Percentiles rank a stretch among this genome's conserved stretches.
These are phyloP conservation scores for Myotis planiceps DNA, from an alignment of 2,797 vertebrate species.

Conservation along the genomic window DNA sequence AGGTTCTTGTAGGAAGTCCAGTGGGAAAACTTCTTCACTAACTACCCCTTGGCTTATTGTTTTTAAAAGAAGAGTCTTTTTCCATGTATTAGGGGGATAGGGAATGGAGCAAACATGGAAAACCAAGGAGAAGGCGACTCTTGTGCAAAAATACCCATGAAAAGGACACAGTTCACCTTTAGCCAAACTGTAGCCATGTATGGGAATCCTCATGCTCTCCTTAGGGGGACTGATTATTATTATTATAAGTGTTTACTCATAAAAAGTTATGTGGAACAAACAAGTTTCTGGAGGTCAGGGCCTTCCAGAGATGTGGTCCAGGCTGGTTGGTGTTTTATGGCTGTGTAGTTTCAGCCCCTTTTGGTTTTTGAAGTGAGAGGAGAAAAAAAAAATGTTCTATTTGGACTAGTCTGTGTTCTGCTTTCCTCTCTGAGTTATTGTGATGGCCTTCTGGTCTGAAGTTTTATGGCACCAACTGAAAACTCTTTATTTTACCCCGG, in stretches of 20 bases:
- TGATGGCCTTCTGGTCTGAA: conserved; percentile 21
- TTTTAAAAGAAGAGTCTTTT: neutral
- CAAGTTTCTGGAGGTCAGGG: neutral
- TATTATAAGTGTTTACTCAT: neutral
- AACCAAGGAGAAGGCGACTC: neutral
- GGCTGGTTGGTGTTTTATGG: neutral
- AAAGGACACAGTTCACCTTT: neutral
- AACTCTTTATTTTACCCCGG: conserved; percentile 48
- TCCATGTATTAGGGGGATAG: neutral
- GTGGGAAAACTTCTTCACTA: neutral
- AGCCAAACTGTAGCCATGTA: neutral
- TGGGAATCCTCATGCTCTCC: neutral
- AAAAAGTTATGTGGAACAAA: neutral
- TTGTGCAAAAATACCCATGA: neutral
- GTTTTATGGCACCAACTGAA: conserved; percentile 61
- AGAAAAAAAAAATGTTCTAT: neutral
- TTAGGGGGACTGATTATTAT: neutral
- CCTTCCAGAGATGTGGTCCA: neutral
- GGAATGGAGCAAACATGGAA: neutral
- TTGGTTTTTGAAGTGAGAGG: neutral
- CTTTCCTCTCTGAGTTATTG: conserved; percentile 8
- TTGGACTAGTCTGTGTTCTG: neutral
- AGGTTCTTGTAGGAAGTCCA: neutral
- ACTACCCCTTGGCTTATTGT: neutral
- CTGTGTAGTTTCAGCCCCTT: neutral